Percentiles rank a stretch among this genome's conserved stretches.
Conservation (phyloP, 2,888 invertebrate species). For the Troides helena region DNA sequence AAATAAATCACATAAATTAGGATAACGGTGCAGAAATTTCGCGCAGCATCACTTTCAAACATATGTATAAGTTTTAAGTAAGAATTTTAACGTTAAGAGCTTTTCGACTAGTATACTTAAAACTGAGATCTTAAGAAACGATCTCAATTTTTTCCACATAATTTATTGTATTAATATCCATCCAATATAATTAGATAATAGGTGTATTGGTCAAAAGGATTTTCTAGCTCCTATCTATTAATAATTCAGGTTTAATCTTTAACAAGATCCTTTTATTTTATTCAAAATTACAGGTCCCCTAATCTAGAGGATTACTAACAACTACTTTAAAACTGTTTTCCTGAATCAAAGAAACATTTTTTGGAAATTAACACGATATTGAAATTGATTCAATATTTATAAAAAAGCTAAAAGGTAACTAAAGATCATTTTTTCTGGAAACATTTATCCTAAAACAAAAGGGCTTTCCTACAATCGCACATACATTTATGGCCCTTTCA, state of each 20-base stretch:
- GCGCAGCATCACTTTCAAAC: slow-evolving; percentile 61
- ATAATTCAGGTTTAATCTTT: slow-evolving; percentile 50
- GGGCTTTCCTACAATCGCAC: slow-evolving; percentile 35
- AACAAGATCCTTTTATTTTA: background rate
- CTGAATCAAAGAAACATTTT: too few relatives aligned
- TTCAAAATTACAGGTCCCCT: background rate
- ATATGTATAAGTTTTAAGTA: slow-evolving; percentile 56
- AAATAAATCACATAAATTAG: slow-evolving; percentile 57
- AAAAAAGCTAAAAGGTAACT: background rate
- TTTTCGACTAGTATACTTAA: slow-evolving; percentile 76
- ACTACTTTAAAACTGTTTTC: background rate
- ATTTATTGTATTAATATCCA: slow-evolving; percentile 75
- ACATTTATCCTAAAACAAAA: background rate
- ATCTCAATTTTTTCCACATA: slow-evolving; percentile 71
- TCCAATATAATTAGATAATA: slow-evolving; percentile 79
- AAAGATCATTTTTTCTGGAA: background rate
- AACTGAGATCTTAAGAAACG: slow-evolving; percentile 75
- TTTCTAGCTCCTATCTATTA: slow-evolving; percentile 66
- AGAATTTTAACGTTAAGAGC: slow-evolving; percentile 73
- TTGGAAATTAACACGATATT: background rate
- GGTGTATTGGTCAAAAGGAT: slow-evolving; percentile 62
- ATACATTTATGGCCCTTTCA: slow-evolving; percentile 31
- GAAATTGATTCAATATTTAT: background rate
- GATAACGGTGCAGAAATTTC: slow-evolving; percentile 49
- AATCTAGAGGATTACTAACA: background rate